Base-by-base conservation (phyloP, 2,797 vertebrate species). In the Xenentodon cancila region DNA sequence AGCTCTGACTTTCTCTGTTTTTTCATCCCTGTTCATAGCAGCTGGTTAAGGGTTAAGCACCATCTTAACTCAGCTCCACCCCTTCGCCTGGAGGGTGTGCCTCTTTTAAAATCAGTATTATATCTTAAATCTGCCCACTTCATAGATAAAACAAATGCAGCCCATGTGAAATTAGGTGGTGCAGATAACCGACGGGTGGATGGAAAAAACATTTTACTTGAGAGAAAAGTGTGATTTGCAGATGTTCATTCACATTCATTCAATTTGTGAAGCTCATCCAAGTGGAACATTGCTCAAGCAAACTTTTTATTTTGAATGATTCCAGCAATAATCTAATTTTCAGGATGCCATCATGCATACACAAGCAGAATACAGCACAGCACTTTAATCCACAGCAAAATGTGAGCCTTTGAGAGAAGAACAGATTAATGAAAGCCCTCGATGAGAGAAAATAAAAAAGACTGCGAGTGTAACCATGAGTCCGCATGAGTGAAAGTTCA, bases 271-370 rank as follows among this genome's bases (percentile, higher is more conserved):
- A 27, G 55, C 37, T 72, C 57, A 63, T 40, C 34, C 52, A 30
- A 40, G 49, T 48, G 46, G 32, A 20, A 68, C 6, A 2, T 20
- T 16, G 4, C 22, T 50, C 11, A 12, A 30, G 25, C 3, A 46
- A 46, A 46, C 53, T 40, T 70, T 45, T 50, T 22, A 21, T 57
- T 61, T 59, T 45, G 15, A 48, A 30, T 37, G 61, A 63, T 46
- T 48, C 32, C 34, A 43, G 25, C 30, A n/a, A 62, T 69, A 55
- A 55, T 64, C 55, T 50, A 9, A 62, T 75, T 61, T 50, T 66
- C 67, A 64, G 52, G 59, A 55, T 58, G 60, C 54, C 18, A 2
- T 54, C 55, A 57, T 63, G 73, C 73, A 70, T 64, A 47, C 51
- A 75, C 21, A 73, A 37, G 42, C 13, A 57, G 22, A 58, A 44